Evolutionary conservation across 2,888 invertebrate genomes (phyloP).

Genomic region (Amphiduros pacificus): DNA sequence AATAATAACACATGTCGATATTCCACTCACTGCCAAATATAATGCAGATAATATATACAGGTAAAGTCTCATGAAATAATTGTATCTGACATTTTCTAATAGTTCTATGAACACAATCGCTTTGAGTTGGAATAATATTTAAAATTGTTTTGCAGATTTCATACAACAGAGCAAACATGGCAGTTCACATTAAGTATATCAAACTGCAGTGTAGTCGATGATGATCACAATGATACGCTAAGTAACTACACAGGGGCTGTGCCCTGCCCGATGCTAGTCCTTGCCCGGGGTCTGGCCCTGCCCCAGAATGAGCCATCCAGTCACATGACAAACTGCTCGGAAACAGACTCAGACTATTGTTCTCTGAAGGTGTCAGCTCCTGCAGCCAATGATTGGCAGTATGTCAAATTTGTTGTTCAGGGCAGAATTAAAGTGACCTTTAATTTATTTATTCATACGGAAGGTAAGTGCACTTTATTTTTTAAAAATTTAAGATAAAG

Average conservation of each 20-base stretch:
- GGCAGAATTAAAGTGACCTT: background rate
- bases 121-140: background rate
- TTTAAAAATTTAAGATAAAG: background rate
- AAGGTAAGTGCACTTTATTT: background rate
- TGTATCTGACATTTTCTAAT: background rate
- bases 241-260: background rate
- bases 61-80: background rate
- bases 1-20: background rate
- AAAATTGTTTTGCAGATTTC: constrained; percentile 6
- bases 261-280: constrained; percentile 3
- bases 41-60: background rate
- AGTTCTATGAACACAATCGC: background rate
- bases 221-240: too few relatives aligned
- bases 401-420: background rate
- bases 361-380: background rate
- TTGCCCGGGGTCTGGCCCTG: background rate
- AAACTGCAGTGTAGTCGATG: background rate
- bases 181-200: background rate
- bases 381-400: constrained; percentile 10
- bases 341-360: background rate
- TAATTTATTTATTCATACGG: background rate
- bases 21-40: background rate
- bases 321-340: background rate
- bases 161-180: constrained; percentile 11
- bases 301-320: background rate